Evolutionary conservation across 2,888 invertebrate species (phyloP).

Genomic region (Sarcophaga subvicina): DNA sequence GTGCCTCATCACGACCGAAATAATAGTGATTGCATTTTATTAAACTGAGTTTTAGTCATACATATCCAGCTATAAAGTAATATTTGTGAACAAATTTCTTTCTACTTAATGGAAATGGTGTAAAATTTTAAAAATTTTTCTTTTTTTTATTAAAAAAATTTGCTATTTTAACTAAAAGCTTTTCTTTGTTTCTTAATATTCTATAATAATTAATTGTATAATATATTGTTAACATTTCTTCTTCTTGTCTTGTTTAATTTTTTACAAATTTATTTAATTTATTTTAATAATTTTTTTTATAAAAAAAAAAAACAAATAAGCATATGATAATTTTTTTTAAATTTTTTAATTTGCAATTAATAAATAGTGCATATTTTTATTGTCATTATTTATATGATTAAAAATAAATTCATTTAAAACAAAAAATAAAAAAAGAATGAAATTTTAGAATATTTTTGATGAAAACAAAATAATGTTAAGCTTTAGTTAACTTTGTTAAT

Average conservation of each 20-base stretch:
- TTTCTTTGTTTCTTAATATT: conserved; percentile 7
- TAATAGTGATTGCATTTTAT: no score
- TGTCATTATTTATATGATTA: conserved; percentile 67
- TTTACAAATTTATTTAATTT: conserved; percentile 13
- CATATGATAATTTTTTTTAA: background rate
- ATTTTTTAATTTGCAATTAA: conserved; percentile 58
- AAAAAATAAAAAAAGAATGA: background rate
- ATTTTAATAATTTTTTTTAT: background rate
- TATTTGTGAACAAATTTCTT: no score
- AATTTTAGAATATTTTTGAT: no score
- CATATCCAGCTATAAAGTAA: background rate
- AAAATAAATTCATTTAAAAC: conserved; percentile 37
- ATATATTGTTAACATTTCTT: conserved; percentile 56
- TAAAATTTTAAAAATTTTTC: background rate
- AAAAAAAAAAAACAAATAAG: background rate
- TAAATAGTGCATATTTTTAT: conserved; percentile 66
- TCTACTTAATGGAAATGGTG: background rate
- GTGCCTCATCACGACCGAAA: no score
- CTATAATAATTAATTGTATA: conserved; percentile 46
- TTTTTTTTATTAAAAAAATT: background rate
- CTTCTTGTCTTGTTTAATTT: conserved; percentile 15
- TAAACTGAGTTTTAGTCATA: no score
- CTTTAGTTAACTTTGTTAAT: no score
- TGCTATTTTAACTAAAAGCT: background rate
- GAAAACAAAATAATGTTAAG: no score